These are phyloP conservation scores for Prostheceraeus crozeri DNA, from an alignment of 2,888 invertebrate species.

Conservation along the genomic window DNA sequence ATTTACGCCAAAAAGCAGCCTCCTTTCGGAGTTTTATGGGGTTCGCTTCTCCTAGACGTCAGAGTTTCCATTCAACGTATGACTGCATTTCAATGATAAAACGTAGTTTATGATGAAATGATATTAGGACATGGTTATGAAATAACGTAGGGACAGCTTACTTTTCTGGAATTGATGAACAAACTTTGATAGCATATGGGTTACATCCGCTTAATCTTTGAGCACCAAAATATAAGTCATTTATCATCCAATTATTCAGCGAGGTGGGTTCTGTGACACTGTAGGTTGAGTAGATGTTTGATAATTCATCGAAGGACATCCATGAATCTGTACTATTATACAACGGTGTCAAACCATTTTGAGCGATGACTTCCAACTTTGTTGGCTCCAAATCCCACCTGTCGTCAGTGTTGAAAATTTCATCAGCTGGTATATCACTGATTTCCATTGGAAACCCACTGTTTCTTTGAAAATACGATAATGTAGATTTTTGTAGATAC, in stretches of 20 bases:
- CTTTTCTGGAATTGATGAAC: constrained; percentile 55
- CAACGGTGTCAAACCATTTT: constrained; percentile 19
- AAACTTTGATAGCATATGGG: constrained; percentile 56
- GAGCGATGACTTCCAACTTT: constrained; percentile 44
- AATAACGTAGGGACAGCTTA: background rate
- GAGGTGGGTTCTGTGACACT: constrained; percentile 33
- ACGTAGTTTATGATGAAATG: too few relatives aligned
- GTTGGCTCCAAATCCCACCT: constrained; percentile 53
- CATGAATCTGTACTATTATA: constrained; percentile 29
- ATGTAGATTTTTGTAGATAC: constrained; percentile 48
- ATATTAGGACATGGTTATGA: too few relatives aligned
- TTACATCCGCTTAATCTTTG: constrained; percentile 59
- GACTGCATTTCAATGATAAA: too few relatives aligned
- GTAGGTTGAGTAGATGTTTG: constrained; percentile 39
- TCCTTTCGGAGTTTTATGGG: too few relatives aligned
- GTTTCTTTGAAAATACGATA: constrained; percentile 45
- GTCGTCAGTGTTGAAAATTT: constrained; percentile 23
- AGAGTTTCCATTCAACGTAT: too few relatives aligned
- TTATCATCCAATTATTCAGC: constrained; percentile 31
- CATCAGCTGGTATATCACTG: constrained; percentile 22
- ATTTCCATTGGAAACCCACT: constrained; percentile 48
- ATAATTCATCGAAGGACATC: constrained; percentile 41
- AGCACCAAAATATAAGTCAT: constrained; percentile 57
- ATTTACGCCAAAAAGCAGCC: too few relatives aligned
- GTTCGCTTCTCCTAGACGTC: too few relatives aligned